Conservation (phyloP, 2,113 vertebrate species). For the Nibea albiflora region DNA sequence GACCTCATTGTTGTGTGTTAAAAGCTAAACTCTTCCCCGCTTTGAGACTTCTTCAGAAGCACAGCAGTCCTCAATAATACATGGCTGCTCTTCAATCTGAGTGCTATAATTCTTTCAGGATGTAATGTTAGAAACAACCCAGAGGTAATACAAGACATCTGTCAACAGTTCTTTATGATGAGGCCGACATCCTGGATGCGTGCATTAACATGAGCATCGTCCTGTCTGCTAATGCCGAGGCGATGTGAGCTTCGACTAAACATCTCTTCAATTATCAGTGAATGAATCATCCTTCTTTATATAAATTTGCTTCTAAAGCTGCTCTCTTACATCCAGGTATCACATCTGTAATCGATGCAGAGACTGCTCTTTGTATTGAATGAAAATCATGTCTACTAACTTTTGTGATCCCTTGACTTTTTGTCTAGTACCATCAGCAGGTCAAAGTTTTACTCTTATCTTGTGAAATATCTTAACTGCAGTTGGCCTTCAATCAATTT, state of each 20-base stretch:
- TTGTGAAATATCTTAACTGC: too few relatives aligned
- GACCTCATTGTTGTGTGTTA: conserved; percentile 38
- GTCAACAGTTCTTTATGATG: conserved; percentile 35
- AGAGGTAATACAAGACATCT: conserved; percentile 39
- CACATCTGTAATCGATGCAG: too few relatives aligned
- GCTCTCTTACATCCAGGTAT: background rate
- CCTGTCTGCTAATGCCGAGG: conserved; percentile 42
- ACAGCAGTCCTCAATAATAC: conserved; percentile 67
- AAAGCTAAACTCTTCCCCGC: conserved; percentile 47
- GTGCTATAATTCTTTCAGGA: conserved; percentile 58
- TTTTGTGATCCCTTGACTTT: too few relatives aligned
- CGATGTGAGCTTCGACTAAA: conserved; percentile 24
- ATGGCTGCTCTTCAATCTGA: conserved; percentile 47
- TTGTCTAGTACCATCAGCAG: too few relatives aligned
- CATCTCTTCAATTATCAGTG: conserved; percentile 28
- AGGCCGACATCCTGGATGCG: conserved; percentile 50
- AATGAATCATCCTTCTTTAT: conserved; percentile 47
- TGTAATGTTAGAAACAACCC: conserved; percentile 32
- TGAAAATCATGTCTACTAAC: too few relatives aligned
- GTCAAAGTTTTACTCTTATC: too few relatives aligned
- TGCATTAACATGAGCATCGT: conserved; percentile 61
- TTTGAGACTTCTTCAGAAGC: conserved; percentile 53
- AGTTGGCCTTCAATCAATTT: background rate
- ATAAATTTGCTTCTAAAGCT: conserved; percentile 1
- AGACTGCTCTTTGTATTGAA: too few relatives aligned